Percentiles rank a stretch among this genome's conserved stretches.
phyloP scores from a whole-genome alignment of 2,888 invertebrate genomes.

The Caenorhabditis doughertyi region DNA sequence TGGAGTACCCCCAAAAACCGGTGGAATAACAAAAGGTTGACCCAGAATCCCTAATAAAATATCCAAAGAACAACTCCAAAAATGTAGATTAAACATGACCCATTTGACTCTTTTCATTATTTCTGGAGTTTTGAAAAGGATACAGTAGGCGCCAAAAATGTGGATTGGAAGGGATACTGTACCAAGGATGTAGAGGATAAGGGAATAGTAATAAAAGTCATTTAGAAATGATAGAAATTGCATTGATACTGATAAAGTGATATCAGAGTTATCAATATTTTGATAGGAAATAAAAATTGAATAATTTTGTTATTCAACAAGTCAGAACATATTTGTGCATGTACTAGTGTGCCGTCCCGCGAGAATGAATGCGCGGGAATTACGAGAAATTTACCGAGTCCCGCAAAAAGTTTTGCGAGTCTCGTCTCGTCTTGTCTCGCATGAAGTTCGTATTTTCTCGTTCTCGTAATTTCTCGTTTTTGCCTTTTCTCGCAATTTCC shows the following conservation, averaged over 20 bases:
- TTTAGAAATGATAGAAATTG: neutral
- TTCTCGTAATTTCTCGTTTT: no score
- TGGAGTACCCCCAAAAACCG: neutral
- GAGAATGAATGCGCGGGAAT: no score
- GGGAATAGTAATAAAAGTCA: neutral
- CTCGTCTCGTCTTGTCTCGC: no score
- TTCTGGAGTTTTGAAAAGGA: slow-evolving; percentile 33
- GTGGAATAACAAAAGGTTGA: neutral
- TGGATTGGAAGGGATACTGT: slow-evolving; percentile 9
- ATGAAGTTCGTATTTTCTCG: no score
- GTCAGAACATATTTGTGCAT: no score
- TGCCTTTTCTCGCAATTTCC: no score
- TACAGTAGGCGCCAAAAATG: slow-evolving; percentile 39
- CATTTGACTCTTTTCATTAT: slow-evolving; percentile 26
- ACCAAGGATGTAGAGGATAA: neutral
- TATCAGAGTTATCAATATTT: no score
- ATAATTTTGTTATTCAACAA: no score
- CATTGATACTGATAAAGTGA: neutral
- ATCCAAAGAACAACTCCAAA: slow-evolving; percentile 27
- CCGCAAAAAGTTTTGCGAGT: no score
- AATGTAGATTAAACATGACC: slow-evolving; percentile 30
- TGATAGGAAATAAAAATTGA: no score
- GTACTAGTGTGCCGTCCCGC: no score
- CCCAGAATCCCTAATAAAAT: neutral
- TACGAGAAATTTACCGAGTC: no score